A percentile compares a stretch with the other conserved stretches of the same genome.
Conservation (phyloP, 2,113 vertebrate species). For the Fregata magnificens region DNA sequence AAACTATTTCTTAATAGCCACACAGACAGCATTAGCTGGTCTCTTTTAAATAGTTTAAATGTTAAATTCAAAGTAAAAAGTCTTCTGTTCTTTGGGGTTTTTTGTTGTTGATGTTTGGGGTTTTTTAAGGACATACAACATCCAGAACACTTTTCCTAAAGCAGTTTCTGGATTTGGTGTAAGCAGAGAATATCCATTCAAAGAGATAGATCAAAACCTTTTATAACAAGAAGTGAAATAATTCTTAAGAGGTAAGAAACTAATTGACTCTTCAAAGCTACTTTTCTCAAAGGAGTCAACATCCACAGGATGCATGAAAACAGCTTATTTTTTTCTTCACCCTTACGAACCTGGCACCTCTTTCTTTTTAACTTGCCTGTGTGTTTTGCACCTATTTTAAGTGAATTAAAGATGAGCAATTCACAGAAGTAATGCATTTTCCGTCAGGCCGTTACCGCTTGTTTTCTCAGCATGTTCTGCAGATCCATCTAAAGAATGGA, state of each 20-base stretch:
- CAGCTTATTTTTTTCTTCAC: neutral
- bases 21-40: neutral
- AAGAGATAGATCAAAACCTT: neutral
- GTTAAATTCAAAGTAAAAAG: neutral
- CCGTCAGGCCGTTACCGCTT: neutral
- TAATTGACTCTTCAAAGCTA: conserved; percentile 7
- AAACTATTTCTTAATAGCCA: neutral
- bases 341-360: neutral
- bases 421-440: neutral
- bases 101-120: neutral
- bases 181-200: neutral
- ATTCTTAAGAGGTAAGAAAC: neutral
- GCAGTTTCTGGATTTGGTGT: neutral
- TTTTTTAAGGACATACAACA: neutral
- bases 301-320: neutral
- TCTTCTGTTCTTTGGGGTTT: neutral
- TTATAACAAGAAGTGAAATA: neutral
- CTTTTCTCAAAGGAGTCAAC: conserved; percentile 6
- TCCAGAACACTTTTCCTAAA: neutral
- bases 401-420: conserved; percentile 11
- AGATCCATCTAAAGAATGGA: neutral
- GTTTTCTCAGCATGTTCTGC: neutral
- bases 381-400: neutral
- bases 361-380: neutral
- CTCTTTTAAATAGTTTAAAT: neutral